Evolutionary conservation across 2,888 invertebrate species (phyloP).

Genomic region (Pachymerium ferrugineum): DNA sequence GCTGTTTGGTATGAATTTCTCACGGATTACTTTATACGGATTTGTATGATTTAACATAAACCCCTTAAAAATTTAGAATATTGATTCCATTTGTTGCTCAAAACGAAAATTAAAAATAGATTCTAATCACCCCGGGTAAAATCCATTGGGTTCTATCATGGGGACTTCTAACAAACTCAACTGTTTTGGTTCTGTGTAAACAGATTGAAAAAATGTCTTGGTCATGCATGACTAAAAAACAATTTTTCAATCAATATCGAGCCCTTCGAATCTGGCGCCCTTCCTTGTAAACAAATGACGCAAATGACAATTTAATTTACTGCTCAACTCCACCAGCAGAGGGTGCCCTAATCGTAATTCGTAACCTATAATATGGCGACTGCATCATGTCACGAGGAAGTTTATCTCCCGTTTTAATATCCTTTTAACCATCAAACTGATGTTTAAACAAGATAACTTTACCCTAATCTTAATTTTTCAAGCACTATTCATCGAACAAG

Average conservation of each 20-base stretch:
- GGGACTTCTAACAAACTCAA: conserved; percentile 34
- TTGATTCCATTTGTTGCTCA: neutral
- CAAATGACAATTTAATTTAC: too few relatives aligned
- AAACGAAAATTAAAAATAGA: too few relatives aligned
- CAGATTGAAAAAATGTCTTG: conserved; percentile 34
- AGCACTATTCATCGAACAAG: too few relatives aligned
- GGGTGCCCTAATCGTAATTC: neutral
- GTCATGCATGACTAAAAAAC: conserved; percentile 1
- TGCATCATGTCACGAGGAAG: neutral
- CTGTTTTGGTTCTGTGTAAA: conserved; percentile 31
- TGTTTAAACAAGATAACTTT: too few relatives aligned
- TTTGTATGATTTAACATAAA: conserved; percentile 4
- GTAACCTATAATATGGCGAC: neutral
- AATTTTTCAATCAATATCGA: neutral
- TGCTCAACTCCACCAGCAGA: neutral
- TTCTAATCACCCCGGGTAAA: neutral
- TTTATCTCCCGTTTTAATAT: neutral
- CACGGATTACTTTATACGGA: neutral
- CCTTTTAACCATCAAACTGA: neutral
- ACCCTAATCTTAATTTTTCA: too few relatives aligned
- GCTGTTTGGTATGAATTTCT: neutral
- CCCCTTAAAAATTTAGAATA: neutral
- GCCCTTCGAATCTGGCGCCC: neutral
- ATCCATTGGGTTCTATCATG: neutral
- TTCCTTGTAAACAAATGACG: neutral